These are phyloP conservation scores for Carterocephalus palaemon DNA, from an alignment of 2,888 invertebrate genomes.

Conservation along the genomic window DNA sequence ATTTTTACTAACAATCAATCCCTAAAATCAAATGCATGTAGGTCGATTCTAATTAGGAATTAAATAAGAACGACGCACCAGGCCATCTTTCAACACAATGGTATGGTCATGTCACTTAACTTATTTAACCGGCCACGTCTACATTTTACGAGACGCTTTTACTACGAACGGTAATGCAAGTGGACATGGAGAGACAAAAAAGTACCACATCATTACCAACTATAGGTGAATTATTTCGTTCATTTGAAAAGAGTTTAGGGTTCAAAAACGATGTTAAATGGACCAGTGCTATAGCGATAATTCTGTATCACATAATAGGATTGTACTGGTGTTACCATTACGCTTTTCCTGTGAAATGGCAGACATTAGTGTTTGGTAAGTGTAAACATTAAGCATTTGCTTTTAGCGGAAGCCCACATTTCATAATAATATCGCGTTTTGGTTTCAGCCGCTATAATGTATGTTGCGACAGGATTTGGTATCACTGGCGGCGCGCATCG, in stretches of 20 bases:
- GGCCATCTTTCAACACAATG: conserved; percentile 3
- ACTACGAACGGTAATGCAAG: neutral
- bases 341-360: conserved; percentile 67
- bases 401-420: conserved; percentile 2
- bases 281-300: conserved; percentile 55
- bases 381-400: conserved; percentile 25
- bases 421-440: conserved; percentile 6
- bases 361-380: conserved; percentile 63
- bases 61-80: neutral
- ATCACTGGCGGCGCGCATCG: conserved; percentile 86
- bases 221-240: conserved; percentile 50
- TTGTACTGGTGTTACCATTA: conserved; percentile 64
- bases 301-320: conserved; percentile 58
- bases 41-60: neutral
- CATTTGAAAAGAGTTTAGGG: conserved; percentile 59
- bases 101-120: neutral
- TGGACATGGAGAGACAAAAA: conserved; percentile 39
- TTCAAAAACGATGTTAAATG: conserved; percentile 72
- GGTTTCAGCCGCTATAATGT: conserved; percentile 76
- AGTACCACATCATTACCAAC: conserved; percentile 36
- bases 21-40: conserved; percentile 10
- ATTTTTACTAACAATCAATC: neutral
- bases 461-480: conserved; percentile 81
- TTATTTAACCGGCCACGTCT: conserved; percentile 5
- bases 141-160: neutral